Base-by-base conservation (phyloP, 2,888 invertebrate genomes). In the Periphyllus acericola region DNA sequence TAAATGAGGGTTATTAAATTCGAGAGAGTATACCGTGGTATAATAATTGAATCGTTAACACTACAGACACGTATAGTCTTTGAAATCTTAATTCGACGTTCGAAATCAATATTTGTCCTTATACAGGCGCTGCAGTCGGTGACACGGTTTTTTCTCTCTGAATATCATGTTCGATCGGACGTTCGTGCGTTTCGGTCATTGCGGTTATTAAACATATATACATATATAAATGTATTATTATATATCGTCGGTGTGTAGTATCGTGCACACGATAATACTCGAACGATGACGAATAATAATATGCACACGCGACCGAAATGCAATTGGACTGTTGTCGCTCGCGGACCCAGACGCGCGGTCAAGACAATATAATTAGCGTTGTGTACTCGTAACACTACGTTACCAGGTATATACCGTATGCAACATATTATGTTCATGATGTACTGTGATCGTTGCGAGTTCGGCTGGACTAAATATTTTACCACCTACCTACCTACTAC, bases 131-230 rank as follows among this genome's bases (percentile, higher is more conserved):
- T 5, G 9, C 52, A 11, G 36, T 34, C 46, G 46, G 17, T 81
- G 82, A 72, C 68, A 52, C 82, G 46, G 46, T 71, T 71, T 82
- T 82, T 82, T 32, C 52, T 9, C 25, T 14, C 55, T 5, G 29
- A 29, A 29, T 25, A 46, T 68, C 11, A 32, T 68, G 81, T 46
- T 6, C 25, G 25, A 46, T 40, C 29, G 40, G 1, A 75, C 36
- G 72, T 36, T 25, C 36, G 81, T 81, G 81, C 68, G 66, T 66
- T 34, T 80, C 80, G n/a, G 66, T 80, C n/a, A 9, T 80, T 36
- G 17, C 19, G 17, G n/a, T 60, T 34, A 36, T 78, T 36, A 60
- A 78, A 21, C 55, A 55, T 76, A 5, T 36, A 55, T 76, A 5
- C 6, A 46, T 40, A 46, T 14, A 46, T 46, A 46, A 11, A 46